These are phyloP conservation scores for Peromyscus leucopus DNA, from an alignment of 2,113 vertebrate genomes.

Conservation along the genomic window DNA sequence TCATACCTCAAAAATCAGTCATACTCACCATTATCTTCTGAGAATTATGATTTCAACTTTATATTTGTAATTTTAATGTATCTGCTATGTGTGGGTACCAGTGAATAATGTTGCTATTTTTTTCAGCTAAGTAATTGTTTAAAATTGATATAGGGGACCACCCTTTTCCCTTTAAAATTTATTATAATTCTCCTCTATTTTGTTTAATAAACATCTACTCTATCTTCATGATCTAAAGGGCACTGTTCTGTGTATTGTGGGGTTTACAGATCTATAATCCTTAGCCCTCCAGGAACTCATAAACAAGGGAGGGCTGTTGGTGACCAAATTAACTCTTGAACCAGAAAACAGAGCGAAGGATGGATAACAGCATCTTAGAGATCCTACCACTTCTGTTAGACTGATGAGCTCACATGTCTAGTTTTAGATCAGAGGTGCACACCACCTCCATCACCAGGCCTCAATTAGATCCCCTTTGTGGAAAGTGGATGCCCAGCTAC, in stretches of 20 bases:
- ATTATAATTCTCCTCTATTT: neutral
- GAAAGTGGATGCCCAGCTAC: neutral
- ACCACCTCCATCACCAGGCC: neutral
- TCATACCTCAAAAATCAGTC: conserved; percentile 18
- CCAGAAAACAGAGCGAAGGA: neutral
- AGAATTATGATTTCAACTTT: conserved; percentile 34
- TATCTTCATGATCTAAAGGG: neutral
- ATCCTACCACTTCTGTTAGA: neutral
- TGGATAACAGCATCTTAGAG: neutral
- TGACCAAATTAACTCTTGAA: neutral
- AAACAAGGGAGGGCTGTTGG: neutral
- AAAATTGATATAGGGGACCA: neutral
- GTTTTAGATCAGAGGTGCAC: neutral
- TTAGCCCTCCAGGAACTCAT: neutral
- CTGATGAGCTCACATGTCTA: neutral
- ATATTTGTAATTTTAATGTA: conserved; percentile 11
- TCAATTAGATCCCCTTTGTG: neutral
- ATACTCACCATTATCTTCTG: neutral
- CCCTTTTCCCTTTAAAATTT: neutral
- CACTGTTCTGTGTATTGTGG: neutral
- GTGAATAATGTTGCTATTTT: conserved; percentile 7
- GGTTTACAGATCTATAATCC: neutral
- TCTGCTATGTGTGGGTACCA: neutral
- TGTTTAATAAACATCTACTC: neutral
- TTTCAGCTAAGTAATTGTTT: neutral